Conservation (phyloP, 1,140 invertebrate genomes). For the Drosophila gunungcola region DNA sequence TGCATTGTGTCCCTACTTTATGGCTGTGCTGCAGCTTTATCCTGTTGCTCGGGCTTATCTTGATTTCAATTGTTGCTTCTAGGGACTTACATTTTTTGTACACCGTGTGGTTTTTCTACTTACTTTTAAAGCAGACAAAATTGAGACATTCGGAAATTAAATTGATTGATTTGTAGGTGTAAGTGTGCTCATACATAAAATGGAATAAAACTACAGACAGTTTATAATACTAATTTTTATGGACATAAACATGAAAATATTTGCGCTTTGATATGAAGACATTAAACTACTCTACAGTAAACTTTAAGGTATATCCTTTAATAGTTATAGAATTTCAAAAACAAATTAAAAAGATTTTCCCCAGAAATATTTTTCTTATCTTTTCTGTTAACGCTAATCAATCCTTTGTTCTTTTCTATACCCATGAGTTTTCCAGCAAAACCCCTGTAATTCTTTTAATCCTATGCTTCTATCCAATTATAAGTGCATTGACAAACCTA, state of each 20-base stretch:
- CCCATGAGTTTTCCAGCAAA: conserved; percentile 8
- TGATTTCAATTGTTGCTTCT: conserved; percentile 57
- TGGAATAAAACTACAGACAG: too few species aligned
- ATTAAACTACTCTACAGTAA: too few species aligned
- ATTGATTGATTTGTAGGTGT: not conserved
- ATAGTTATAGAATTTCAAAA: not conserved
- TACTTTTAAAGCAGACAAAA: conserved; percentile 10
- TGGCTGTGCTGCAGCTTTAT: conserved; percentile 65
- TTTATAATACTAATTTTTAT: too few species aligned
- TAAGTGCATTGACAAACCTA: conserved; percentile 23
- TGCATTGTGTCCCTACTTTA: conserved; percentile 52
- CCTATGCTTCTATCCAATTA: conserved; percentile 42
- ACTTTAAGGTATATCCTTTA: too few species aligned
- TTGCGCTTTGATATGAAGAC: too few species aligned
- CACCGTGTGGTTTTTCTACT: conserved; percentile 10
- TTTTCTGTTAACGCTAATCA: not conserved
- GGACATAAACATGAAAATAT: too few species aligned
- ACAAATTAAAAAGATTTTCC: not conserved
- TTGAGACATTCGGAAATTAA: conserved; percentile 17
- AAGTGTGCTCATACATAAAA: too few species aligned
- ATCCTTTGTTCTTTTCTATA: conserved; percentile 14
- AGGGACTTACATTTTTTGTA: conserved; percentile 5
- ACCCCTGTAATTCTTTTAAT: conserved; percentile 22
- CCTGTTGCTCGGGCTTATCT: conserved; percentile 60
- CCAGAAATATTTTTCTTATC: not conserved